Base-by-base conservation (phyloP, 2,888 invertebrate genomes). In the Lithophane semibrunnea region DNA sequence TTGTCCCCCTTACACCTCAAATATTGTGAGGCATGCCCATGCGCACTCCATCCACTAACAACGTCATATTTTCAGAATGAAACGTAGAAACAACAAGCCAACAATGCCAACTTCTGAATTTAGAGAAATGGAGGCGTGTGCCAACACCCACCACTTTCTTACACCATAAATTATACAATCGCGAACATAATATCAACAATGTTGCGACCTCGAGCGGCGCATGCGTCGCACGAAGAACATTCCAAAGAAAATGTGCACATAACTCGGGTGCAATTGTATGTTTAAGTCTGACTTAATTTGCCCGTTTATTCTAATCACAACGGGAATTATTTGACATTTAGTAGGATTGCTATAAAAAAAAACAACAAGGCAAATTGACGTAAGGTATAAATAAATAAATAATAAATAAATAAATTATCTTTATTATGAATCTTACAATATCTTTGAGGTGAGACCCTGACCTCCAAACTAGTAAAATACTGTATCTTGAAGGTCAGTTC, bases 161-260 rank as follows among this genome's bases (percentile, higher is more conserved):
- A 21, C 13, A 70, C 29, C 16, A 42, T 42, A 49, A 52, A 67
- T 79, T 84, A 70, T 84, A 67, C 42, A 58, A 71, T 64, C 47
- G 52, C 29, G 24, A 69, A 63, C 63, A 54, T 73, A 73, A 84
- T 29, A 60, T 67, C 68, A 79, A 84, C 80, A 79, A 66, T 58
- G 21, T 47, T 66, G 12, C 49, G 61, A 70, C 84, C 79, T 78
- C n/a, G 79, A 58, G 2, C n/a, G 16, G 13, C 56, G 47, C 65
- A 24, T 44, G 84, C 54, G 47, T 13, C 52, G 24, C 58, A 60
- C 9, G 24, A 54, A 47, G 13, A 12, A 9, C 49, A 79, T 70
- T 69, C 73, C 73, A 84, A 67, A 37, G 9, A 66, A 79, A 79
- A 71, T 44, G 13, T 77, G 24, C 44, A 58, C 49, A 75, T 13